A percentile compares a stretch with the other conserved stretches of the same genome.
Conservation (phyloP, 1,140 invertebrate species). For the Trinorchestia longiramus region DNA sequence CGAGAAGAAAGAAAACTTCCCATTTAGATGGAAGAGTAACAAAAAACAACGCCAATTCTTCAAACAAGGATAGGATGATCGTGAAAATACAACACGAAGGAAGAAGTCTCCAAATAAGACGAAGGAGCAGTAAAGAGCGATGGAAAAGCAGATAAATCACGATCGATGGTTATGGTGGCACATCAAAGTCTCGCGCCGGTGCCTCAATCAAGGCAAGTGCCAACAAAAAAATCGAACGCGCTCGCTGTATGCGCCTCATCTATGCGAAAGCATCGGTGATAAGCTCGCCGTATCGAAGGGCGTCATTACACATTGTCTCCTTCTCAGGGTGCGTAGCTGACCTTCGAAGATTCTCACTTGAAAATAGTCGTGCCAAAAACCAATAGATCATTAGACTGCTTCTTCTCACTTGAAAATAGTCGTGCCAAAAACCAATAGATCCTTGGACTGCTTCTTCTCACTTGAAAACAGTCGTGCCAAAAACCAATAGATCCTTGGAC, state of each 20-base stretch:
- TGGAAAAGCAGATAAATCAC: constrained; percentile 40
- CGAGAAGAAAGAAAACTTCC: neutral
- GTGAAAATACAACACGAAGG: neutral
- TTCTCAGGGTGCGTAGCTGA: neutral
- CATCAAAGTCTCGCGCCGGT: constrained; percentile 42
- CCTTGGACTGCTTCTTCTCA: no score
- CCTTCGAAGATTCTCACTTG: neutral
- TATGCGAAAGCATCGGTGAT: constrained; percentile 35
- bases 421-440: neutral
- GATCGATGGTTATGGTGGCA: constrained; percentile 40
- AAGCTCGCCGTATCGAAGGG: neutral
- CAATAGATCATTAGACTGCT: no score
- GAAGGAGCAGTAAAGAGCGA: constrained; percentile 35
- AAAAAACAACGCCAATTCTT: neutral
- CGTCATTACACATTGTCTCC: constrained; percentile 29
- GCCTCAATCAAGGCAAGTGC: constrained; percentile 53
- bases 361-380: neutral
- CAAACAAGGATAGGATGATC: neutral
- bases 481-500: neutral
- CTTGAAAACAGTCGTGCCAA: neutral
- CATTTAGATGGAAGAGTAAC: neutral
- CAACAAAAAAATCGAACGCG: constrained; percentile 21
- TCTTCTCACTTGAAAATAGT: neutral
- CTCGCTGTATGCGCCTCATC: constrained; percentile 12
- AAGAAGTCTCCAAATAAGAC: constrained; percentile 24